A percentile compares a stretch with the other conserved stretches of the same genome.
phyloP scores from a whole-genome alignment of 2,888 invertebrate species.

The Mesorhabditis sp. region DNA sequence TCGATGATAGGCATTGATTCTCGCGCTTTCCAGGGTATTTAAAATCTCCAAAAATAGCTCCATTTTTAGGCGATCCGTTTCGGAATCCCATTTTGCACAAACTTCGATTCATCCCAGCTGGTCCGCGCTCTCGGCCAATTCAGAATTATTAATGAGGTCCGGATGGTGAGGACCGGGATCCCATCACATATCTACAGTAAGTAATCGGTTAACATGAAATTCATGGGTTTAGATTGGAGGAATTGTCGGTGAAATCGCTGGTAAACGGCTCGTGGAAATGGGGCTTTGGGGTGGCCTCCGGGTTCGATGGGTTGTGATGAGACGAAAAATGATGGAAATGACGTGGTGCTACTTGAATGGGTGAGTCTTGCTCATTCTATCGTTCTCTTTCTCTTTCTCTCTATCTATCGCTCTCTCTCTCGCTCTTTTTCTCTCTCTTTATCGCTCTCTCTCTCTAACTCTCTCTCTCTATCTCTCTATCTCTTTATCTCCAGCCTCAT shows the following conservation, averaged over 20 bases:
- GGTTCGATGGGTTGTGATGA: conserved; percentile 9
- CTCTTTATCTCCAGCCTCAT: not conserved
- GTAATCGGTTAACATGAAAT: not conserved
- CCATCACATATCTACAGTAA: conserved; percentile 32
- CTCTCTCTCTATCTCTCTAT: too few species aligned
- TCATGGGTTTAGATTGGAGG: conserved; percentile 12
- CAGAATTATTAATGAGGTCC: conserved; percentile 32
- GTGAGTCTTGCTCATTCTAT: conserved; percentile 12
- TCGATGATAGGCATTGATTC: too few species aligned
- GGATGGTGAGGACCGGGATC: conserved; percentile 24
- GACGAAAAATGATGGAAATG: conserved; percentile 21
- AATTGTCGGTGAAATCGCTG: conserved; percentile 22
- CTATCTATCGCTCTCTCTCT: too few species aligned
- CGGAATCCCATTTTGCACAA: conserved; percentile 33
- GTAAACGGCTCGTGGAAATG: conserved; percentile 37
- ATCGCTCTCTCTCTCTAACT: too few species aligned
- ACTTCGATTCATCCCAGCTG: conserved; percentile 27
- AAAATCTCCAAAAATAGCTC: too few species aligned
- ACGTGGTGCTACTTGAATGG: conserved; percentile 38
- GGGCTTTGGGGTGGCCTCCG: conserved; percentile 26
- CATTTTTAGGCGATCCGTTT: conserved; percentile 25
- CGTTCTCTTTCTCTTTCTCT: too few species aligned
- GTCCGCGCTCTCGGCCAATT: conserved; percentile 28
- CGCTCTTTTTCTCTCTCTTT: too few species aligned
- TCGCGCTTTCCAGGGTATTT: too few species aligned